These are phyloP conservation scores for Heterotilapia buettikoferi DNA, from an alignment of 2,113 vertebrate species.

Conservation along the genomic window DNA sequence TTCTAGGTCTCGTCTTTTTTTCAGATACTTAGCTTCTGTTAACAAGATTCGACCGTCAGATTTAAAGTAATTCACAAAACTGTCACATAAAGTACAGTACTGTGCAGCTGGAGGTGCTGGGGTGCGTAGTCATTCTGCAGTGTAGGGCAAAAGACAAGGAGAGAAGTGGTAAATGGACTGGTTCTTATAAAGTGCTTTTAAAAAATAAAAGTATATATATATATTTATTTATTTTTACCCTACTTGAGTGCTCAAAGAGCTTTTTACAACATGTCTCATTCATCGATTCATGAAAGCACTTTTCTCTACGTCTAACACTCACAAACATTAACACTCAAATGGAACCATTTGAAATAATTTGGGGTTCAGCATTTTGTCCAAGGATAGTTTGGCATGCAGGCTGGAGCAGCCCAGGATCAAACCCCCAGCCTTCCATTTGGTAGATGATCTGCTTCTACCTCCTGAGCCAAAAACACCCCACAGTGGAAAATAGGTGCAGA, in stretches of 20 bases:
- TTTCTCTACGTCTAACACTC: neutral
- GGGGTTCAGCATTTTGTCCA: neutral
- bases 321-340: neutral
- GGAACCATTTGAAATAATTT: neutral
- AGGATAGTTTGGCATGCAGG: neutral
- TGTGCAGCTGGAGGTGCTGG: conserved; percentile 85
- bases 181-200: neutral
- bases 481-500: neutral
- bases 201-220: neutral
- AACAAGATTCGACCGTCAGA: neutral
- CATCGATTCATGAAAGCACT: neutral
- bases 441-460: neutral
- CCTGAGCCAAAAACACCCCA: neutral
- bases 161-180: neutral
- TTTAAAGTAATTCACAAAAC: neutral
- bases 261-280: neutral
- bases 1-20: neutral
- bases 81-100: neutral
- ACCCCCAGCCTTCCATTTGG: neutral
- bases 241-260: neutral
- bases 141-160: conserved; percentile 68
- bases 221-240: neutral
- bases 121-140: conserved; percentile 78
- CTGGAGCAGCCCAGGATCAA: neutral
- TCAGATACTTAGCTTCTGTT: neutral